phyloP scores from a whole-genome alignment of 2,113 vertebrate genomes.

The Dicaeum eximium region DNA sequence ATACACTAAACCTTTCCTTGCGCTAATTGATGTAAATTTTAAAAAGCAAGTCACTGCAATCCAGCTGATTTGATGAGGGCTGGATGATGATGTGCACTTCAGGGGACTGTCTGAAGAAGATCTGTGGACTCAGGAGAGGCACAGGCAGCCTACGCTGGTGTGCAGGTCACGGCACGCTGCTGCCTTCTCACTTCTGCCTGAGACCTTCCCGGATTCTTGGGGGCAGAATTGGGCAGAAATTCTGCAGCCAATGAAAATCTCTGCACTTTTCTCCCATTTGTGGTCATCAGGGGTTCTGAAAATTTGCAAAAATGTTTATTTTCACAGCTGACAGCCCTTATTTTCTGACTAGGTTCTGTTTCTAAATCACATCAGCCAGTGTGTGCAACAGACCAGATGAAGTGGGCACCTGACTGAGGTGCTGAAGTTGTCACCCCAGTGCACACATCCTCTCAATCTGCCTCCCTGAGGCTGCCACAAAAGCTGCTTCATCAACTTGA shows the following conservation, averaged over 20 bases:
- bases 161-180: neutral
- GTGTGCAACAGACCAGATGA: neutral
- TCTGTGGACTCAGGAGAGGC: neutral
- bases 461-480: neutral
- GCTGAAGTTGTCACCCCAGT: neutral
- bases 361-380: neutral
- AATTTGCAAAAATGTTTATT: neutral
- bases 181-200: neutral
- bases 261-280: neutral
- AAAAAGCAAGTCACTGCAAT: neutral
- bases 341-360: neutral
- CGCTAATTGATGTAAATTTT: neutral
- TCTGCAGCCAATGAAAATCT: neutral
- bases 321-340: neutral
- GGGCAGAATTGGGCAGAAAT: neutral
- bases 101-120: neutral
- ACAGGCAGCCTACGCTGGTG: neutral
- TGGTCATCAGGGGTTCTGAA: neutral
- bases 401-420: neutral
- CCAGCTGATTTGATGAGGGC: neutral
- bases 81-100: neutral
- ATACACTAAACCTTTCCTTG: neutral
- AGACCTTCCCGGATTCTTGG: neutral
- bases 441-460: neutral
- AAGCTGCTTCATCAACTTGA: rapidly evolving